Evolutionary conservation across 1,140 invertebrate species (phyloP), one percentile per base, ranked within the genome.

Genomic region (Eciton burchellii): DNA sequence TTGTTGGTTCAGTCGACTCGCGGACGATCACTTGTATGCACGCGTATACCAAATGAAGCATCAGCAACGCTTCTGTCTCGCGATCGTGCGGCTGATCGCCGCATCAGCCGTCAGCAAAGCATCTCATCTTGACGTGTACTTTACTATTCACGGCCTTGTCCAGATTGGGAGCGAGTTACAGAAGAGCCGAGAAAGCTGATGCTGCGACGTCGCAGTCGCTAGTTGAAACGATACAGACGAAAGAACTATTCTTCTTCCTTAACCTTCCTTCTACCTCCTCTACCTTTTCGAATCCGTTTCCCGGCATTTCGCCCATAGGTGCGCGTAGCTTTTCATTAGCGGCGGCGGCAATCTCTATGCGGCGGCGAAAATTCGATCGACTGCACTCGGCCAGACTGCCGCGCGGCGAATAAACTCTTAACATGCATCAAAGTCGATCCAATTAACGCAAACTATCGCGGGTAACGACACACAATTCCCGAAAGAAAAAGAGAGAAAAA

Each of bases 401-500:
- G 43, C 74, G 63, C 57, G 63, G 74, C 74, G 35, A 57, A 79
- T 79, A 79, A 79, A 79, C 74, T 79, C 63, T 79, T 79, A 79
- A 79, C 74, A 45, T 63, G 66, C 63, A 70, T 79, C 63, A 79
- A 79, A 79, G 74, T 68, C 63, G 49, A 79, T 79, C 74, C 74
- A 79, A 79, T 79, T 79, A 79, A 79, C 74, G 74, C 49, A 68
- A 79, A 79, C 74, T 79, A 79, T 79, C 74, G 49, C 49, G 62
- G 74, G 74, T 6, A 68, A 68, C 74, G 74, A 79, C n/a, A n/a
- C n/a, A n/a, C 74, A 79, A 79, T 79, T 79, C 68, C 74, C 68
- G 47, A 79, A 68, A 26, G 63, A n/a, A 52, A 56, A 56, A 79
- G 52, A 54, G 43, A 68, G 45, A 77, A 68, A 79, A 79, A 79